Evolutionary conservation across 2,888 invertebrate species (phyloP), one percentile per base, ranked within the genome.

Genomic region (Machimus rusticus): DNA sequence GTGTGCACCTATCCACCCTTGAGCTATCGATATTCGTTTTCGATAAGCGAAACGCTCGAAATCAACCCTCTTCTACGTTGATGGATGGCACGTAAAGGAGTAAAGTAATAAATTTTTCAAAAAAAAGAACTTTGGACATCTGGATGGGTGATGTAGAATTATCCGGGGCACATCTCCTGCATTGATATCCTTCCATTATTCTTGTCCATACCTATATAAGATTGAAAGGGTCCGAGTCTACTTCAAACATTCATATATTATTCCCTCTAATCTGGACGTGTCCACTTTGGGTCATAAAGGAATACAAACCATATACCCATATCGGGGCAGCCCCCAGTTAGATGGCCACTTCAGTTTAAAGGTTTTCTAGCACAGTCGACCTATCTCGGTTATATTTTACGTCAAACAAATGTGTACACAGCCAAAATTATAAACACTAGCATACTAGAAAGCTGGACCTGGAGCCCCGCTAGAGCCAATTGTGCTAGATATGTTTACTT

Each of bases 251-350:
- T 76, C 78, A 86, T 86, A 77, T 86, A 86, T 86, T 86, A 78
- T 78, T 78, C 86, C 78, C 86, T 86, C 55, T 86, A 86, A 86
- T 86, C 86, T 86, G 55, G 76, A 77, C 78, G 57, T 86, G 86
- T 86, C 86, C 86, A 86, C 86, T 86, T 78, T 57, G 78, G 86
- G 86, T 86, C 86, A 86, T 86, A 86, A 86, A 86, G 78, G 78
- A 86, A 86, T 86, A 86, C 74, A 23, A 23, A 31, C 66, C 66
- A 84, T 86, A 74, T 19, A 57, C 82, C 57, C 43, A 74, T 85
- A 46, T 85, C 74, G n/a, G 66, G 66, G 9, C 43, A 23, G 16
- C 34, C 9, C 31, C 14, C 16, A 9, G 37, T 16, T 23, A 46
- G 34, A 43, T 85, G 46, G 51, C 74, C 74, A 66, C 66, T 66